phyloP scores from a whole-genome alignment of 2,888 invertebrate species.

The Liposcelis brunnea region DNA sequence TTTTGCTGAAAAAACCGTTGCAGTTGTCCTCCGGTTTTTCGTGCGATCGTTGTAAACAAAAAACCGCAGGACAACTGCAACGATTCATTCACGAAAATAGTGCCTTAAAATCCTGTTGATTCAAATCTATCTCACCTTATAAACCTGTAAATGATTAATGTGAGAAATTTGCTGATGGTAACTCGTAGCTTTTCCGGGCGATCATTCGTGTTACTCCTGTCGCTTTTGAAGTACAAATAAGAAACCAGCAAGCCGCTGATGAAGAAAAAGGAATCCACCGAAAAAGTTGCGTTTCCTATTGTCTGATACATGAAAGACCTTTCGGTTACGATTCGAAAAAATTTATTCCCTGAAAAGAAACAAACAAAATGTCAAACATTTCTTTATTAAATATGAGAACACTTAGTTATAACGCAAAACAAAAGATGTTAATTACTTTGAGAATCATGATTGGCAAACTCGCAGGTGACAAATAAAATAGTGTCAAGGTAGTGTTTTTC shows the following conservation, averaged over 20 bases:
- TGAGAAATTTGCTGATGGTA: slow-evolving; percentile 50
- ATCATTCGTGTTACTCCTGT: slow-evolving; percentile 16
- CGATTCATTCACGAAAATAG: too few relatives aligned
- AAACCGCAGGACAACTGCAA: too few relatives aligned
- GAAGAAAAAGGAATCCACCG: slow-evolving; percentile 71
- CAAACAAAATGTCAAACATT: slow-evolving; percentile 6
- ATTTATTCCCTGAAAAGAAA: slow-evolving; percentile 53
- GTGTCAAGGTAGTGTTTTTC: too few relatives aligned
- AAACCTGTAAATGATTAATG: slow-evolving; percentile 58
- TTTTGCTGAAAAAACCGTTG: too few relatives aligned
- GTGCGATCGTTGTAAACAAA: too few relatives aligned
- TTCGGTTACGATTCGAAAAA: slow-evolving; percentile 49
- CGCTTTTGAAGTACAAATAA: slow-evolving; percentile 54
- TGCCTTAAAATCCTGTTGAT: too few relatives aligned
- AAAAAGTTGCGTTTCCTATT: slow-evolving; percentile 60
- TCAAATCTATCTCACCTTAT: slow-evolving; percentile 37
- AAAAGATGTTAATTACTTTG: too few relatives aligned
- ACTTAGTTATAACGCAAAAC: too few relatives aligned
- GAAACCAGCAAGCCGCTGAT: slow-evolving; percentile 67
- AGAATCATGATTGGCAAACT: too few relatives aligned
- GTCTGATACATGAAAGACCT: slow-evolving; percentile 65
- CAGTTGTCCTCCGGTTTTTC: too few relatives aligned
- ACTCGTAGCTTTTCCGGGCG: slow-evolving; percentile 24
- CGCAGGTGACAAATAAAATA: too few relatives aligned
- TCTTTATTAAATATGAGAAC: too few relatives aligned